Conservation (phyloP, 2,888 invertebrate genomes). For the Hofmannophila pseudospretella region DNA sequence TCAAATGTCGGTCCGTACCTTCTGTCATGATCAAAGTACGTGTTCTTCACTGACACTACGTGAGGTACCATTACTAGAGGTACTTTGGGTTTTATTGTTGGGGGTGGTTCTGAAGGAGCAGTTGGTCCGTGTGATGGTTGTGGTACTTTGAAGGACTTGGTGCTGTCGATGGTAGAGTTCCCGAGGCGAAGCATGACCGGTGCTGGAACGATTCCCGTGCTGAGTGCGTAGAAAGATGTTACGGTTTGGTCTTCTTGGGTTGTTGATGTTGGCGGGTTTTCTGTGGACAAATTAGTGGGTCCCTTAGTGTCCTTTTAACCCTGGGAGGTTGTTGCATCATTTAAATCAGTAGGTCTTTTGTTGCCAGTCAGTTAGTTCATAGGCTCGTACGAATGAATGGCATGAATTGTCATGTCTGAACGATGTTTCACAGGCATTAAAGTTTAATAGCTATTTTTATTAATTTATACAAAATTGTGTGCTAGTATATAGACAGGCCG, state of each 20-base stretch:
- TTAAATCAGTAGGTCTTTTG: neutral
- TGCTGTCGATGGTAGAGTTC: conserved; percentile 72
- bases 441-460: no score
- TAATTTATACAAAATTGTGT: no score
- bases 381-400: no score
- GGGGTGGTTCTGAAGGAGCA: conserved; percentile 25
- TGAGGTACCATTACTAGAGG: conserved; percentile 48
- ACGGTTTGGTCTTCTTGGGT: conserved; percentile 56
- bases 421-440: no score
- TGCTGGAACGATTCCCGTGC: conserved; percentile 57
- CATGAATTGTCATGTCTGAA: no score
- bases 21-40: conserved; percentile 67
- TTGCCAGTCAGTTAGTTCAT: no score
- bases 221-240: conserved; percentile 63
- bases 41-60: conserved; percentile 58
- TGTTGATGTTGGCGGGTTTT: conserved; percentile 41
- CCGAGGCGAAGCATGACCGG: conserved; percentile 68
- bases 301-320: neutral
- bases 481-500: no score
- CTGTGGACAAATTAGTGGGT: conserved; percentile 25
- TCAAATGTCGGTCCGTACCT: conserved; percentile 87
- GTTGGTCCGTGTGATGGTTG: conserved; percentile 41
- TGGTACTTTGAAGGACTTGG: conserved; percentile 70
- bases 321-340: neutral
- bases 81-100: conserved; percentile 21